Conservation (phyloP, 1,140 invertebrate genomes). For the Pseudomyrmex sp. region DNA sequence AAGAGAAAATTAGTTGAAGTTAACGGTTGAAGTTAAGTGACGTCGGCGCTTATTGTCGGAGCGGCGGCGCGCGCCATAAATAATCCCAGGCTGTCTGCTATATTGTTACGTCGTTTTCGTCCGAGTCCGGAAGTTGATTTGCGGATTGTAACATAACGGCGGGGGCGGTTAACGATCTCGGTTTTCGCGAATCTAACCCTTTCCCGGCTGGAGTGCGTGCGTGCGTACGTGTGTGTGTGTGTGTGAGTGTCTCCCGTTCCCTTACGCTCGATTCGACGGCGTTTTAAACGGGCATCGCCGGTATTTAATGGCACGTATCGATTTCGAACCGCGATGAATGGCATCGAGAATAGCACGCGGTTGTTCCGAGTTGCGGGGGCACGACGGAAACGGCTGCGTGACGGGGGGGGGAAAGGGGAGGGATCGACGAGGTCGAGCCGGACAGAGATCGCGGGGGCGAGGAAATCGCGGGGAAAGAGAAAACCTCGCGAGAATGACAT, state of each 20-base stretch:
- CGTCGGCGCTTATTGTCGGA: not conserved
- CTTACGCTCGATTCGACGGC: conserved; percentile 28
- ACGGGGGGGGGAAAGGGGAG: not conserved
- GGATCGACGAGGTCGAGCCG: not conserved
- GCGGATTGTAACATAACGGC: conserved; percentile 36
- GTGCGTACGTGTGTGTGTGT: not conserved
- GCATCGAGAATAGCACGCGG: conserved; percentile 57
- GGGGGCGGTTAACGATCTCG: conserved; percentile 50
- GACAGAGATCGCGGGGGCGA: conserved; percentile 32
- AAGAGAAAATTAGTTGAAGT: conserved; percentile 8
- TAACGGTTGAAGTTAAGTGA: conserved; percentile 20
- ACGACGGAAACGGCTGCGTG: too few relatives aligned
- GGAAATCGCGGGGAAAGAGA: conserved; percentile 25
- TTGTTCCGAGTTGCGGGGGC: not conserved
- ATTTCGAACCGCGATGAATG: conserved; percentile 67
- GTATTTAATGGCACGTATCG: conserved; percentile 70
- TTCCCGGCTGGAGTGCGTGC: conserved; percentile 21
- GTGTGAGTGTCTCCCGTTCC: not conserved
- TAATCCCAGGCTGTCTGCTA: conserved; percentile 13
- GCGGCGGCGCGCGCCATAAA: not conserved
- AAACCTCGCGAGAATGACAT: conserved; percentile 66
- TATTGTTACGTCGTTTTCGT: conserved; percentile 4
- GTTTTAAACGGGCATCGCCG: conserved; percentile 64
- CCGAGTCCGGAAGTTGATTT: conserved; percentile 33
- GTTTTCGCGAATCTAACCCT: conserved; percentile 57